Evolutionary conservation across 2,113 vertebrate genomes (phyloP).

Genomic region (Hiodon alosoides): DNA sequence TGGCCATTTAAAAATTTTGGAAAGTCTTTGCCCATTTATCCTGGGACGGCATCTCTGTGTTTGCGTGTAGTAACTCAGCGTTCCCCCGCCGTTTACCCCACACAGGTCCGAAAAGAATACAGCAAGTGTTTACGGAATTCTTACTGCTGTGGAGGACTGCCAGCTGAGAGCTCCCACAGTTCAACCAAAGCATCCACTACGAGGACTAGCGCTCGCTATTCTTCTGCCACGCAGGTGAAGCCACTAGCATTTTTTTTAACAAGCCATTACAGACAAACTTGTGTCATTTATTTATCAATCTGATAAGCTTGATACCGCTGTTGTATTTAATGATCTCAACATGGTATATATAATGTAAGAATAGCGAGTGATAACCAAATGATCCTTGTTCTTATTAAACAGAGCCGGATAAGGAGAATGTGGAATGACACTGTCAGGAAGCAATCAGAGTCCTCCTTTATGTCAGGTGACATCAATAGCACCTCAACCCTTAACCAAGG

Average conservation of each 20-base stretch:
- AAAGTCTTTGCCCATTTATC: no score
- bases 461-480: conserved; percentile 99
- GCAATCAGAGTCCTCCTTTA: conserved; percentile 98
- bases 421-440: conserved; percentile 99
- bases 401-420: conserved; percentile 99
- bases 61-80: no score
- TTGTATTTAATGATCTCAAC: no score
- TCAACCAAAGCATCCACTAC: conserved; percentile 85
- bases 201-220: conserved; percentile 89
- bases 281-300: no score
- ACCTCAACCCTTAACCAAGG: conserved; percentile 99
- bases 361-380: background rate
- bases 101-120: conserved; percentile 93
- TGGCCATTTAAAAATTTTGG: no score
- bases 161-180: conserved; percentile 85
- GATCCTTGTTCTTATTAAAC: conserved; percentile 42
- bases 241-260: no score
- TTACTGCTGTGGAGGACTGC: conserved; percentile 84
- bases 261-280: no score
- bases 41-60: no score
- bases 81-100: conserved; percentile 12
- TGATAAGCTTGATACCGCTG: no score
- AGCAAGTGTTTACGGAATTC: conserved; percentile 95
- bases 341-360: background rate
- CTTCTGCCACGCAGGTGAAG: conserved; percentile 90